Base-by-base conservation (phyloP, 92 coral and sea anemone genomes). In the Actinernus sp. region DNA sequence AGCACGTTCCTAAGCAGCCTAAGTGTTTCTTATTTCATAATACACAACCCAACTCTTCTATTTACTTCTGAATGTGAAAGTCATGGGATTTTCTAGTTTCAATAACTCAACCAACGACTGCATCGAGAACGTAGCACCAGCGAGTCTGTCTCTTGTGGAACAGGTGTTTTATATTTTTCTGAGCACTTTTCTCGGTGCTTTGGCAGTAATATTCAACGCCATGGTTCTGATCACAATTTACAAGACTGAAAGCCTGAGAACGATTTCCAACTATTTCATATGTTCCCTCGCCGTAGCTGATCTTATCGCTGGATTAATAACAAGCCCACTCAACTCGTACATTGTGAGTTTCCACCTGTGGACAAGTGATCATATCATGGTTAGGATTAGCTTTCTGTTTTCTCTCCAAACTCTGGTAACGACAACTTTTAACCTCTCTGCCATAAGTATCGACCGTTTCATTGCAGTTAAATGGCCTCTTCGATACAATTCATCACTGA, bases 251-350 rank as follows among this genome's bases (percentile, higher is more conserved):
- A 70, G 43, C 17, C 31, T 70, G 10, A 30, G 44, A 31, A 70
- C 56, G 17, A 41, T 70, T 2, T 57, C 77, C 18, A 70, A 70
- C 58, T 49, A 40, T n/a, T 56, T 70, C 21, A 20, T 70, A 0
- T 70, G 77, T 46, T 70, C 77, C 3, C 27, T 70, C n/a, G 77
- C 77, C 3, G 55, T 26, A 2, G 77, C 77, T 2, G 77, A 70
- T 23, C 26, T 70, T 19, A 13, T 46, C 16, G 77, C 56, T 26
- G 77, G 77, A 1, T 20, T 59, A 4, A 10, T 70, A 1, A 55
- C 40, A 41, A 43, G 30, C 23, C 65, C 77, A 9, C 45, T 70
- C 16, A 55, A 56, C 19, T 24, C 65, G n/a, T 29, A 11, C 18
- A 27, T 56, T 11, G 58, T 70, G 55, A 57, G 24, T 0, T 17